phyloP scores from a whole-genome alignment of 2,797 vertebrate genomes.

The Acridotheres tristis region DNA sequence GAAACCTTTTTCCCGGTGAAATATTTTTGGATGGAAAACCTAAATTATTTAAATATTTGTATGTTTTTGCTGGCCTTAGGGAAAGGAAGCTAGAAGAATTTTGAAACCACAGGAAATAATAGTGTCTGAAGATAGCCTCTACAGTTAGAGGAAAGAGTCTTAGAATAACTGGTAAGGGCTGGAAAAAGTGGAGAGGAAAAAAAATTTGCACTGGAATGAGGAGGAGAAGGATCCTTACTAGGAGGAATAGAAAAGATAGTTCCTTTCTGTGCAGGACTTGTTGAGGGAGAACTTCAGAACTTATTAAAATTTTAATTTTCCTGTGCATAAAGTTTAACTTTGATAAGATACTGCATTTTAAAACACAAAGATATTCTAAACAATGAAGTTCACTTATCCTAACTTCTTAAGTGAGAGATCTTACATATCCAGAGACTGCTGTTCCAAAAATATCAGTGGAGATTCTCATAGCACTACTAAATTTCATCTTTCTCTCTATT shows the following conservation, averaged over 20 bases:
- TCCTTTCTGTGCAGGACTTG: not conserved
- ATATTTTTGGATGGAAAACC: not conserved
- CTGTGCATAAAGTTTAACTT: not conserved
- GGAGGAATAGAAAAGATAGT: not conserved
- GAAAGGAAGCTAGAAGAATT: not conserved
- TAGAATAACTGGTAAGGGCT: not conserved
- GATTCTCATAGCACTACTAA: not conserved
- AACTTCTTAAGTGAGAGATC: not conserved
- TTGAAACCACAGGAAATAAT: not conserved
- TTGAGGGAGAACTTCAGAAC: not conserved
- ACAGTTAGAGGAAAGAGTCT: not conserved
- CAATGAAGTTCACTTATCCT: not conserved
- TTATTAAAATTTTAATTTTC: not conserved
- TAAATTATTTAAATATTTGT: not conserved
- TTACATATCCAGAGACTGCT: not conserved
- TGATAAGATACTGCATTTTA: not conserved
- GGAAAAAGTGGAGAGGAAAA: not conserved
- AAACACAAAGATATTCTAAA: not conserved
- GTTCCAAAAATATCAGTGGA: not conserved
- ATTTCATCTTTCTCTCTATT: not conserved
- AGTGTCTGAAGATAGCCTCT: not conserved
- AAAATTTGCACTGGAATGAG: not conserved
- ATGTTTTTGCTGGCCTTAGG: not conserved
- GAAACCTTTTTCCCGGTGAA: not conserved
- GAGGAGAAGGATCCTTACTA: not conserved